These are phyloP conservation scores for Cheilosia pagana DNA, from an alignment of 2,888 invertebrate species.

Conservation along the genomic window DNA sequence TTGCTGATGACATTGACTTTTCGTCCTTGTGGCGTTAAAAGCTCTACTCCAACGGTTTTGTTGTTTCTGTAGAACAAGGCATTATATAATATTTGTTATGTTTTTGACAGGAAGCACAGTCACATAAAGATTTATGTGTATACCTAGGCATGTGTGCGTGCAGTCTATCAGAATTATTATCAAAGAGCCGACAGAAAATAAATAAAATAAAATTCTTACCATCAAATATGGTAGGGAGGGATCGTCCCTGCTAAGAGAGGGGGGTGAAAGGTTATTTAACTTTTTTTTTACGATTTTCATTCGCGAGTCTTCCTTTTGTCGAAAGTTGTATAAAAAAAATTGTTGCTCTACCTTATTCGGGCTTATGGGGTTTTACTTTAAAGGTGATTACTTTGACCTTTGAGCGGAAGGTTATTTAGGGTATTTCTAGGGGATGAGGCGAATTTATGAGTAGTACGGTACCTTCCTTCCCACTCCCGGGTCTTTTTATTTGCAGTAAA, in stretches of 20 bases:
- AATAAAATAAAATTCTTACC: conserved; percentile 14
- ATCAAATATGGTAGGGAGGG: conserved; percentile 14
- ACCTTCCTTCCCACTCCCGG: not conserved
- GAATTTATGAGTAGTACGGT: conserved; percentile 42
- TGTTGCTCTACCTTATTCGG: conserved; percentile 1
- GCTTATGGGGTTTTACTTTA: conserved; percentile 31
- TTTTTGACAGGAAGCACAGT: conserved; percentile 39
- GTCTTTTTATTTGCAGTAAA: not conserved
- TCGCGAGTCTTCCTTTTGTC: conserved; percentile 12
- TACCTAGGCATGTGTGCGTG: not conserved
- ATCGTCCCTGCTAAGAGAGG: not conserved
- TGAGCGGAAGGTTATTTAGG: conserved; percentile 62
- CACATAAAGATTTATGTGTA: conserved; percentile 12
- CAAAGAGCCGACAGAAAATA: conserved; percentile 33
- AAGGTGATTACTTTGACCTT: conserved; percentile 71
- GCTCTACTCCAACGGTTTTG: conserved; percentile 37
- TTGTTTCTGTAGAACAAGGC: conserved; percentile 34
- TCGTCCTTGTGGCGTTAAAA: conserved; percentile 67
- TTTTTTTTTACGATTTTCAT: conserved; percentile 57
- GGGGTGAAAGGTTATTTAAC: conserved; percentile 57
- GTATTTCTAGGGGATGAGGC: conserved; percentile 28
- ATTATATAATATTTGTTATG: conserved; percentile 63
- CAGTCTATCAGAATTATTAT: conserved; percentile 28
- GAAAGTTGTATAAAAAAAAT: conserved; percentile 3
- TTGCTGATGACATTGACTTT: conserved; percentile 59